phyloP scores from a whole-genome alignment of 2,888 invertebrate genomes.

The Prenolepis imparis region DNA sequence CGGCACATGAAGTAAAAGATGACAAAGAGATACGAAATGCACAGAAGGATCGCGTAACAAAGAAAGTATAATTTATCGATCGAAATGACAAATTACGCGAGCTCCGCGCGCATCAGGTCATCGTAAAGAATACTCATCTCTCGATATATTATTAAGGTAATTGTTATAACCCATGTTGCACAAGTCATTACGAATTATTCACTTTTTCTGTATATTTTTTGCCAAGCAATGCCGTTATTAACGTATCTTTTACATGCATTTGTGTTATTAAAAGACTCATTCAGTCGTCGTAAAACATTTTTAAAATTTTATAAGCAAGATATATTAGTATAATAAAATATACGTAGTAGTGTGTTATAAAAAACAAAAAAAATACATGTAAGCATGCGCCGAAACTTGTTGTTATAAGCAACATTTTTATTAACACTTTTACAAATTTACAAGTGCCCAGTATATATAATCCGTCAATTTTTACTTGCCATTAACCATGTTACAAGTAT shows the following conservation, averaged over 20 bases:
- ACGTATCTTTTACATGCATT: constrained; percentile 15
- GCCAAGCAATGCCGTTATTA: not conserved
- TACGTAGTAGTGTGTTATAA: not conserved
- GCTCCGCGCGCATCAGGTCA: constrained; percentile 44
- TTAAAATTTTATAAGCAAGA: constrained; percentile 24
- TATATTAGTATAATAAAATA: constrained; percentile 4
- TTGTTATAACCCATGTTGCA: not conserved
- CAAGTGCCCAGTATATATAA: constrained; percentile 7
- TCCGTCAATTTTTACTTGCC: constrained; percentile 37
- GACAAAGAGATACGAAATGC: constrained; percentile 56
- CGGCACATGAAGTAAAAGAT: constrained; percentile 56
- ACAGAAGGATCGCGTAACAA: constrained; percentile 67
- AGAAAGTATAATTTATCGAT: constrained; percentile 75
- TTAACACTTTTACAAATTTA: constrained; percentile 50
- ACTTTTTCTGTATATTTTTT: constrained; percentile 10
- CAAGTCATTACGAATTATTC: constrained; percentile 5
- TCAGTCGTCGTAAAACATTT: constrained; percentile 25
- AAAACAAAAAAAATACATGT: not conserved
- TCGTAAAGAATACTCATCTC: constrained; percentile 37
- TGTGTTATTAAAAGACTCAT: constrained; percentile 24
- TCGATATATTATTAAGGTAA: constrained; percentile 14
- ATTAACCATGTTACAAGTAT: constrained; percentile 41
- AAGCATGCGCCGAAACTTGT: constrained; percentile 40
- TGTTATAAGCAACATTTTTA: constrained; percentile 23
- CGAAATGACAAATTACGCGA: constrained; percentile 53